Evolutionary conservation across 2,797 vertebrate genomes (phyloP).

Genomic region (Sylvia borin): DNA sequence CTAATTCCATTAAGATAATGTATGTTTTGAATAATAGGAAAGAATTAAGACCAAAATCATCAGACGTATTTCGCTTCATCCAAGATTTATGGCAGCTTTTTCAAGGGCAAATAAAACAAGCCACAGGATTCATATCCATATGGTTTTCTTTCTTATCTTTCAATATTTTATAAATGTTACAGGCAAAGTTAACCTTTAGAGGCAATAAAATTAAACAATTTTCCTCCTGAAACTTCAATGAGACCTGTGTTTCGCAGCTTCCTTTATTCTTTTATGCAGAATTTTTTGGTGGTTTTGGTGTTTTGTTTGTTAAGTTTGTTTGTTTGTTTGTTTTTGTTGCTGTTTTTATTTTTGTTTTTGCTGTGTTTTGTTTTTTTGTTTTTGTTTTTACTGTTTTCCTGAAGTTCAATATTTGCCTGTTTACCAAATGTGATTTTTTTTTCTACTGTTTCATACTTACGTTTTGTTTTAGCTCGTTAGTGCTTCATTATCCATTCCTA

Average conservation of each 20-base stretch:
- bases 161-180: constrained; percentile 76
- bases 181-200: constrained; percentile 60
- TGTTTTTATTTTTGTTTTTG: neutral
- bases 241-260: constrained; percentile 36
- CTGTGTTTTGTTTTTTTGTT: too few relatives aligned
- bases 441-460: neutral
- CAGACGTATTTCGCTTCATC: constrained; percentile 73
- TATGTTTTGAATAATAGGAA: constrained; percentile 70
- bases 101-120: constrained; percentile 71
- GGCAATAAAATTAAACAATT: constrained; percentile 65
- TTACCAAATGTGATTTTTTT: neutral
- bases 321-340: too few relatives aligned
- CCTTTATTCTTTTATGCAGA: neutral
- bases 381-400: neutral
- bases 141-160: constrained; percentile 61
- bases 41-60: constrained; percentile 68
- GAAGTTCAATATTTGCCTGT: constrained; percentile 2
- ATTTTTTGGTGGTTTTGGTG: too few relatives aligned
- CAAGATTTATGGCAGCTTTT: constrained; percentile 75
- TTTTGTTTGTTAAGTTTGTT: too few relatives aligned
- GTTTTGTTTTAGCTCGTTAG: constrained; percentile 55
- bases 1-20: constrained; percentile 71
- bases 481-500: constrained; percentile 16
- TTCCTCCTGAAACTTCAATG: neutral
- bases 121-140: constrained; percentile 58